Evolutionary conservation across 2,888 invertebrate genomes (phyloP).

Genomic region (Syritta pipiens): DNA sequence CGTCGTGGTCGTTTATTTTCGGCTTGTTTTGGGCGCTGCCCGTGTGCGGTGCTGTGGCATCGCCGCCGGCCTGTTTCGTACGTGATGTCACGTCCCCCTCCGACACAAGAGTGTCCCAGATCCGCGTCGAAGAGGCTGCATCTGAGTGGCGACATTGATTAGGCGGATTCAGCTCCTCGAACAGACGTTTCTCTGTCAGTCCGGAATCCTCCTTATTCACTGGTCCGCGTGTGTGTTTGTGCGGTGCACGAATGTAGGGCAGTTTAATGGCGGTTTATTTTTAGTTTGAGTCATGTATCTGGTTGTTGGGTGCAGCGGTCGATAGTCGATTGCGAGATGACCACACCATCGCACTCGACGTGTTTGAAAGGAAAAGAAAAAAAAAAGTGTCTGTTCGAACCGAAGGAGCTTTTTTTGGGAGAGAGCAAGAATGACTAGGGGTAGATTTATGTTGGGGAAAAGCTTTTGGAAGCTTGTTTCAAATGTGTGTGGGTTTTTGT

Average conservation of each 20-base stretch:
- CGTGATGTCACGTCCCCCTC: no score
- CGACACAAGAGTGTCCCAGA: no score
- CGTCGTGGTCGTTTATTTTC: slow-evolving; percentile 12
- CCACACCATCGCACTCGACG: slow-evolving; percentile 35
- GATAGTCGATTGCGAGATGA: slow-evolving; percentile 4
- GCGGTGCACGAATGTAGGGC: slow-evolving; percentile 44
- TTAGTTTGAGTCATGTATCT: no score
- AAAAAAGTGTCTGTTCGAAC: slow-evolving; percentile 14
- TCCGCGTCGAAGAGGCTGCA: neutral
- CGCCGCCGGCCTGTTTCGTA: no score
- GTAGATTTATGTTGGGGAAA: neutral
- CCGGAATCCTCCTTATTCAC: neutral
- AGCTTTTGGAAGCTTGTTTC: slow-evolving; percentile 20
- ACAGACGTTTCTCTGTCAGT: slow-evolving; percentile 4
- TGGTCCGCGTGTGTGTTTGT: slow-evolving; percentile 1
- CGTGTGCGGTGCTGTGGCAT: slow-evolving; percentile 34
- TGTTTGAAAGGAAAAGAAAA: slow-evolving; percentile 34
- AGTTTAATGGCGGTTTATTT: slow-evolving; percentile 38
- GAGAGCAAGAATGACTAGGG: neutral
- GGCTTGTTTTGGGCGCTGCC: slow-evolving; percentile 28
- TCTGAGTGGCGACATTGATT: slow-evolving; percentile 42
- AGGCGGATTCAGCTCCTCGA: neutral
- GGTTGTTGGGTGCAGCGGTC: neutral
- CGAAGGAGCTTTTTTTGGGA: slow-evolving; percentile 42
- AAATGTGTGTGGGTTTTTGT: neutral